A percentile compares a stretch with the other conserved stretches of the same genome.
Evolutionary conservation across 2,888 invertebrate species (phyloP).

Genomic region (Macrosiphum euphorbiae): DNA sequence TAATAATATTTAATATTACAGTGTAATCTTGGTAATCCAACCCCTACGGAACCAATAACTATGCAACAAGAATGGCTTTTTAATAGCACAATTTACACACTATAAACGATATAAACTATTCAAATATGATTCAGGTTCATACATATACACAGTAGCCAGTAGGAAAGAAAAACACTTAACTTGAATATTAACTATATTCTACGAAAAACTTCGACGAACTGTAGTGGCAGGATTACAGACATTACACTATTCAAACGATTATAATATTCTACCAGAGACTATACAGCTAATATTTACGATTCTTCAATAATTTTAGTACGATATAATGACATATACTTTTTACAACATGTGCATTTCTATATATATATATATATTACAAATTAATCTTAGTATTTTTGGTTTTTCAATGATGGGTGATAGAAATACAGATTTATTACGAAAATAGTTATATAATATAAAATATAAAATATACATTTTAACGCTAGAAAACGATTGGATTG

Average conservation of each 20-base stretch:
- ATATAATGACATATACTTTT: constrained; percentile 21
- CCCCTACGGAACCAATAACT: neutral
- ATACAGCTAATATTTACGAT: constrained; percentile 43
- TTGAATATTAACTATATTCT: neutral
- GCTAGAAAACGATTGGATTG: neutral
- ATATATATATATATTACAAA: constrained; percentile 24
- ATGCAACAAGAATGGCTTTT: neutral
- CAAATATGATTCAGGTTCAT: neutral
- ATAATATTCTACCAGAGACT: constrained; percentile 37
- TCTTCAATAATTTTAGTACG: constrained; percentile 28
- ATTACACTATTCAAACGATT: constrained; percentile 32
- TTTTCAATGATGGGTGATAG: neutral
- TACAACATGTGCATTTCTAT: constrained; percentile 55
- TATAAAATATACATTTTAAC: neutral
- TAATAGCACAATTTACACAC: neutral
- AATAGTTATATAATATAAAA: neutral
- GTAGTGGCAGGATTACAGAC: neutral
- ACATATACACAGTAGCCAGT: neutral
- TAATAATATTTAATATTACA: neutral
- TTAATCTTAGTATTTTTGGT: neutral
- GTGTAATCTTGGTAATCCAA: constrained; percentile 39
- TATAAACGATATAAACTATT: neutral
- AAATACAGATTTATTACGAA: constrained; percentile 1
- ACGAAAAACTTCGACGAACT: neutral
- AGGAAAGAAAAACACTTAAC: neutral